phyloP scores from a whole-genome alignment of 2,113 vertebrate species.

The Otus sunia region DNA sequence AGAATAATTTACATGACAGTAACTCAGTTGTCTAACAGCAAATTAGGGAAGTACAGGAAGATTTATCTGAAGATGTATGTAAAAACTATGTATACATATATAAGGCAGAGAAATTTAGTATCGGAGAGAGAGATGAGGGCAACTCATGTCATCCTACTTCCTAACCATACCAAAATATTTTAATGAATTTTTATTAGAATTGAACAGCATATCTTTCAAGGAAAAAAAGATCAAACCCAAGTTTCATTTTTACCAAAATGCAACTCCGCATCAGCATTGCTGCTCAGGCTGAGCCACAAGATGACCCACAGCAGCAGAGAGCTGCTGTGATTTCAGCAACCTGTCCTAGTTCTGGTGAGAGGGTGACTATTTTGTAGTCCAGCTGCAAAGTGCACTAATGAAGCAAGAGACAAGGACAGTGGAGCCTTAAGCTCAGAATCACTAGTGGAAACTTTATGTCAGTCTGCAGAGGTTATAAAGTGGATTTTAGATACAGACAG shows the following conservation, averaged over 20 bases:
- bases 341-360: not conserved
- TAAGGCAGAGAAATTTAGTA: not conserved
- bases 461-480: not conserved
- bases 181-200: not conserved
- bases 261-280: not conserved
- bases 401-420: not conserved
- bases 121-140: fast-evolving
- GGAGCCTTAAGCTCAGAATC: not conserved
- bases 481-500: not conserved
- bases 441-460: not conserved
- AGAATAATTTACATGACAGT: not conserved
- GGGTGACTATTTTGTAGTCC: not conserved
- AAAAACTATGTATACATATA: not conserved
- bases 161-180: not conserved
- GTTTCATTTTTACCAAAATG: not conserved
- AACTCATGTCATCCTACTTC: not conserved
- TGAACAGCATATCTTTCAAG: not conserved
- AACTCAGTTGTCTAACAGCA: not conserved
- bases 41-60: not conserved
- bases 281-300: not conserved
- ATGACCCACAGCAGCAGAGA: not conserved
- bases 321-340: not conserved
- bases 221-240: not conserved
- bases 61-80: not conserved
- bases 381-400: not conserved